Conservation (phyloP, 2,888 invertebrate genomes). For the Plagodis dolabraria region DNA sequence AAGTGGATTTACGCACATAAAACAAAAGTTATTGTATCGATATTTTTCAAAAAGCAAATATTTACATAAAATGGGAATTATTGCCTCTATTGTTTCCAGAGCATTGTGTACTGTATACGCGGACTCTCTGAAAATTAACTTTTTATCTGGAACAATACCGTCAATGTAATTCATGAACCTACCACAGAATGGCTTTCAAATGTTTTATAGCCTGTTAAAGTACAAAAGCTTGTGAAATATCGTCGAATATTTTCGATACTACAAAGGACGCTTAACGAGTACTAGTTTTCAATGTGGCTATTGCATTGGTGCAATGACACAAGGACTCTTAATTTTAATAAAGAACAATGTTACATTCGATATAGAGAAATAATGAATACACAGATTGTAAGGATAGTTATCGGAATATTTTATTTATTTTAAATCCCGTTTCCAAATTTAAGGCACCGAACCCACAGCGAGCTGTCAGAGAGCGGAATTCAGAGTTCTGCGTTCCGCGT, state of each 20-base stretch:
- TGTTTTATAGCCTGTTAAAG: conserved; percentile 30
- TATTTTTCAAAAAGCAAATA: conserved; percentile 9
- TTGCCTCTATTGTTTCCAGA: conserved; percentile 20
- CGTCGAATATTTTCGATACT: conserved; percentile 50
- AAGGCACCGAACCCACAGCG: too few relatives aligned
- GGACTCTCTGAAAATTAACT: conserved; percentile 24
- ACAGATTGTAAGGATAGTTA: too few relatives aligned
- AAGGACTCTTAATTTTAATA: conserved; percentile 51
- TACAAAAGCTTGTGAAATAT: conserved; percentile 32
- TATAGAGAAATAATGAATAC: too few relatives aligned
- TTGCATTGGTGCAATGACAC: conserved; percentile 75
- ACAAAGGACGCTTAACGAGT: conserved; percentile 74
- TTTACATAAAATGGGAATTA: conserved; percentile 11
- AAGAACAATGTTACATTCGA: too few relatives aligned
- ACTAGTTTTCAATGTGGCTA: conserved; percentile 71
- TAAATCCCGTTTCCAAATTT: too few relatives aligned
- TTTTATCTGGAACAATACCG: conserved; percentile 32
- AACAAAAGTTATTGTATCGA: not conserved
- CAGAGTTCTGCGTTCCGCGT: too few relatives aligned
- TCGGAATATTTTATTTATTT: too few relatives aligned
- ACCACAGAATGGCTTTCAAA: conserved; percentile 24
- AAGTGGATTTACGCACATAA: not conserved
- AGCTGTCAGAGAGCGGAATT: too few relatives aligned
- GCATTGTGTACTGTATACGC: conserved; percentile 19
- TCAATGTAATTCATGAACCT: conserved; percentile 34